Conservation (phyloP, 1,140 invertebrate species). For the Carcinoscorpius rotundicauda region DNA sequence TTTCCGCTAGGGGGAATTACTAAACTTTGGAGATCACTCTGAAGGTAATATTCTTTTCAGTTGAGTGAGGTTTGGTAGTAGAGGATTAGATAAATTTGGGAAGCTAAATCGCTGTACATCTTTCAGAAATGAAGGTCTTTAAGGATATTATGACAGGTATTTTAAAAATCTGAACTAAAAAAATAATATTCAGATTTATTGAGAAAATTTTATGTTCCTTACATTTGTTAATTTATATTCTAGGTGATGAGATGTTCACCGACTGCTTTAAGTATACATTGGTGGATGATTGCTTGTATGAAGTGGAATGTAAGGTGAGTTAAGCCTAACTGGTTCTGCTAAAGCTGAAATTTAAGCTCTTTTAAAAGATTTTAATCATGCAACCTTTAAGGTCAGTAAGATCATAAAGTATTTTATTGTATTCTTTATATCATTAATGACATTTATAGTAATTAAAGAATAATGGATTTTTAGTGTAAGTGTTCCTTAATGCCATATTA, state of each 20-base stretch:
- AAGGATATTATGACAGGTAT: conserved; percentile 1
- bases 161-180: not conserved
- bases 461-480: too few species aligned
- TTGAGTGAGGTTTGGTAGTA: too few species aligned
- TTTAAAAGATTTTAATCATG: not conserved
- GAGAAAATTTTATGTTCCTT: not conserved
- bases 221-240: conserved; percentile 20
- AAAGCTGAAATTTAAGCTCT: not conserved
- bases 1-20: too few species aligned
- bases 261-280: conserved; percentile 93
- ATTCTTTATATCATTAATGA: too few species aligned
- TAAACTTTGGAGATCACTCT: too few species aligned
- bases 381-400: not conserved
- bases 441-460: too few species aligned
- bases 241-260: conserved; percentile 95
- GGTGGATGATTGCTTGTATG: conserved; percentile 84
- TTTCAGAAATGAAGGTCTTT: not conserved
- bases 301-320: conserved; percentile 75
- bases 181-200: not conserved
- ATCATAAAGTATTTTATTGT: too few species aligned
- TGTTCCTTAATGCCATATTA: too few species aligned
- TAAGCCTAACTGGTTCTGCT: not conserved
- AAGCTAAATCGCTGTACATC: too few species aligned
- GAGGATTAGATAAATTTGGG: too few species aligned
- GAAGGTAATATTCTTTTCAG: too few species aligned